Evolutionary conservation across 2,797 vertebrate species (phyloP), one percentile per base, ranked within the genome.

Genomic region (Falco berigora): DNA sequence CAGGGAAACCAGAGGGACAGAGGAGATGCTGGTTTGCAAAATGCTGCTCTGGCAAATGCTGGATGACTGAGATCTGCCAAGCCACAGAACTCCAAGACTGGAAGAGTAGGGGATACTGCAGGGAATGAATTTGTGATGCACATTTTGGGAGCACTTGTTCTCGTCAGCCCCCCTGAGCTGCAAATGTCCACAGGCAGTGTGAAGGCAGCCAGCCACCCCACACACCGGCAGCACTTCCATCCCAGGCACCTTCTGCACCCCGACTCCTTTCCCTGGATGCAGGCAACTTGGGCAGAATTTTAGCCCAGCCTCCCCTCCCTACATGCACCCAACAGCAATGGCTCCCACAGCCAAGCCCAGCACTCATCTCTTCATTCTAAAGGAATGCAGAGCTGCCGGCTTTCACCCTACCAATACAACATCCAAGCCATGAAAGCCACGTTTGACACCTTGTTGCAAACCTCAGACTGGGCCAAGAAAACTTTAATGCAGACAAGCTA

Each of bases 321-420:
- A 2, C 0, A 4, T 1, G 22, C 42, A 38, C 3, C 46, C 76
- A 56, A 12, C 1, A 2, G 34, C 3, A 2, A 46, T 1, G 2
- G 61, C 34, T 77, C 69, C 52, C 4, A 1, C 30, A 58, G 61
- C 55, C 3, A 1, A 91, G 66, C 19, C 66, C 44, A 55, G 53
- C 55, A 55, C 6, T 5, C 32, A 32, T 27, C 59, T 42, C 28
- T 74, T 49, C 61, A 4, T 38, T 15, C 8, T 8, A 16, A 66
- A 77, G 2, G 12, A 34, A 42, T 2, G 2, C 17, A 9, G 36
- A 56, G 50, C 72, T 89, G 73, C 59, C 40, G 74, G 44, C 20
- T 47, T 46, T 68, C 42, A 34, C 52, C 30, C 38, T 32, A 44
- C 9, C 22, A 46, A 3, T 14, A 38, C 64, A 12, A 28, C 28